Percentiles rank a stretch among this genome's conserved stretches.
Conservation (phyloP, 2,888 invertebrate genomes). For the Platypus cylindrus region DNA sequence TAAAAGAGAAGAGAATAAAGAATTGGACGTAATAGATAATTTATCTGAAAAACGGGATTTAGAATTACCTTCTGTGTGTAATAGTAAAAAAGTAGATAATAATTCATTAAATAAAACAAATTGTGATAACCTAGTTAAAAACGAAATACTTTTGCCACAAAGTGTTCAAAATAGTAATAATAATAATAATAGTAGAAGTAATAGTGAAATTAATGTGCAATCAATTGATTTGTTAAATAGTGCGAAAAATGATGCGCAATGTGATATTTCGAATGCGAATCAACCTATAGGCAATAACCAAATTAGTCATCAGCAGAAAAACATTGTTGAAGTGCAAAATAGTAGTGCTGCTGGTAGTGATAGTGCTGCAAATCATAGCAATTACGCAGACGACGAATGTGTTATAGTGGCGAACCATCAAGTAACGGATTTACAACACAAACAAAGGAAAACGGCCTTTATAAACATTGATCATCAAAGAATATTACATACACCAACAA, state of each 20-base stretch:
- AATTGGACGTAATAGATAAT: conserved; percentile 3
- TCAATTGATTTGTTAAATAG: conserved; percentile 4
- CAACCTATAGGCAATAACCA: conserved; percentile 5
- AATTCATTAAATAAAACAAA: conserved; percentile 9
- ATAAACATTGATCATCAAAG: conserved; percentile 11
- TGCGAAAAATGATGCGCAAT: conserved; percentile 7
- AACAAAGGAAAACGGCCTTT: conserved; percentile 1
- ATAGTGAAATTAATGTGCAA: conserved; percentile 11
- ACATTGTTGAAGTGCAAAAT: conserved; percentile 5
- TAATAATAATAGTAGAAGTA: conserved; percentile 9
- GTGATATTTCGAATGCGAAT: no score
- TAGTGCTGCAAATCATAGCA: conserved; percentile 1
- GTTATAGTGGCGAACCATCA: conserved; percentile 44
- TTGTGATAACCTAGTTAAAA: conserved; percentile 9
- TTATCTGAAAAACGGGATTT: no score
- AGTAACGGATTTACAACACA: conserved; percentile 1
- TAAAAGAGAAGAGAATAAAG: no score
- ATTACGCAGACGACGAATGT: conserved; percentile 43
- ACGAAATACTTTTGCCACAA: conserved; percentile 3
- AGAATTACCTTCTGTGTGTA: no score
- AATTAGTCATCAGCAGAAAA: conserved; percentile 6
- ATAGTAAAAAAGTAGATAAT: neutral
- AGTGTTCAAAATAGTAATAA: conserved; percentile 11
- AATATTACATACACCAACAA: conserved; percentile 39
- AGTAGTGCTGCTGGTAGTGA: neutral